A percentile compares a stretch with the other conserved stretches of the same genome.
Conservation (phyloP, 2,113 vertebrate genomes). For the Vidua chalybeata region DNA sequence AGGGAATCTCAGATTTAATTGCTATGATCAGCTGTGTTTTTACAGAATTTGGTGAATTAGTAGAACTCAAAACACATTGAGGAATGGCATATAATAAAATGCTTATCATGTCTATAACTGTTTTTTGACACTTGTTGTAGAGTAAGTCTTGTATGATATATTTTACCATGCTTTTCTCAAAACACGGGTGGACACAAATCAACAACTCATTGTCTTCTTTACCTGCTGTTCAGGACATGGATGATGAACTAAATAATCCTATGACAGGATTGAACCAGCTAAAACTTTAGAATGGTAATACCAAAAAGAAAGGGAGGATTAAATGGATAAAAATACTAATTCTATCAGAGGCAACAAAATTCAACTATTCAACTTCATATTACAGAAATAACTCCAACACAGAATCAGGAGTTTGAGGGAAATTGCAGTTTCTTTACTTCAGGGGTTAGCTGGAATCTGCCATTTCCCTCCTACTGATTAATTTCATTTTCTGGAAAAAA, state of each 20-base stretch:
- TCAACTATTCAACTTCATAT: neutral
- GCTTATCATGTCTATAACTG: neutral
- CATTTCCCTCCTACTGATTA: neutral
- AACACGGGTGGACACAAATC: neutral
- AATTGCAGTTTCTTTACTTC: neutral
- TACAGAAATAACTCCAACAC: neutral
- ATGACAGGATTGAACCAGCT: neutral
- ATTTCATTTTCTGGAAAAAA: neutral
- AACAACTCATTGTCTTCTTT: neutral
- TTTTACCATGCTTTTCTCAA: neutral
- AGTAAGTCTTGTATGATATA: neutral
- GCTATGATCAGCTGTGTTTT: neutral
- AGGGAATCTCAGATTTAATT: neutral
- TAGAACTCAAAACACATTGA: neutral
- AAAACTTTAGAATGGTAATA: constrained; percentile 1
- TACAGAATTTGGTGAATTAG: neutral
- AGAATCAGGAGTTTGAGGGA: neutral
- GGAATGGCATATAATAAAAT: neutral
- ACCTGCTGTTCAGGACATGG: neutral
- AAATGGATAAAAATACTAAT: constrained; percentile 29
- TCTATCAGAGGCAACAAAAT: neutral
- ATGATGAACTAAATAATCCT: neutral
- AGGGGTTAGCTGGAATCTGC: neutral
- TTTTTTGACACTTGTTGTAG: neutral
- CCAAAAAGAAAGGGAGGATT: constrained; percentile 13